A percentile compares a stretch with the other conserved stretches of the same genome.
phyloP scores from a whole-genome alignment of 2,888 invertebrate species.

The Tiliacea citrago region DNA sequence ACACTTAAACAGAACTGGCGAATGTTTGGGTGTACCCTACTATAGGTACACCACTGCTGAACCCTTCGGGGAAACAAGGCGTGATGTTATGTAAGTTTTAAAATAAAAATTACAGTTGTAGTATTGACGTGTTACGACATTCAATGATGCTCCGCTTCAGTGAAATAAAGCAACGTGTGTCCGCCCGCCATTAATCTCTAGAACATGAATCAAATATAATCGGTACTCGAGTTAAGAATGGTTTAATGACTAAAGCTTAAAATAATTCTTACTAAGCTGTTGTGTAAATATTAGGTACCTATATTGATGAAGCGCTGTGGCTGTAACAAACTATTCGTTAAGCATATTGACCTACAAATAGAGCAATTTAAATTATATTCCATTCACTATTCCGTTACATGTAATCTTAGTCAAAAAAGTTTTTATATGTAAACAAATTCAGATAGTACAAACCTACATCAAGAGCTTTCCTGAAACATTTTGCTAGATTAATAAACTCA shows the following conservation, averaged over 20 bases:
- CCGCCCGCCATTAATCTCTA: neutral
- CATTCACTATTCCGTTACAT: neutral
- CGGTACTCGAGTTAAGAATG: slow-evolving; percentile 11
- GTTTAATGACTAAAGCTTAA: slow-evolving; percentile 25
- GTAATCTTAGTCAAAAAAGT: neutral
- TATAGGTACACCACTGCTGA: neutral
- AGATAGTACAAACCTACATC: neutral
- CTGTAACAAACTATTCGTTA: neutral
- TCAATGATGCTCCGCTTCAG: neutral
- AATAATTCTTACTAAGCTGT: slow-evolving; percentile 8
- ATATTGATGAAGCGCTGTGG: neutral
- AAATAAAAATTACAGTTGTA: slow-evolving; percentile 1
- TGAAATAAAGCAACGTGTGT: neutral
- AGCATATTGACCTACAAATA: neutral
- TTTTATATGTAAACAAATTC: slow-evolving; percentile 5
- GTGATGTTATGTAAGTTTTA: neutral
- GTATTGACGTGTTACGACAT: slow-evolving; percentile 7
- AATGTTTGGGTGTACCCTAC: neutral
- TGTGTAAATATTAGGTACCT: neutral
- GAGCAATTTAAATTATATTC: too few relatives aligned
- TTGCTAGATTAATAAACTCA: neutral
- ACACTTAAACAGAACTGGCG: neutral
- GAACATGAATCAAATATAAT: slow-evolving; percentile 41
- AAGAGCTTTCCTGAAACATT: neutral
- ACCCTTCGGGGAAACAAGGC: too few relatives aligned